Evolutionary conservation across 2,113 vertebrate species (phyloP), one percentile per base, ranked within the genome.

Genomic region (Benitochromis conjunctus): DNA sequence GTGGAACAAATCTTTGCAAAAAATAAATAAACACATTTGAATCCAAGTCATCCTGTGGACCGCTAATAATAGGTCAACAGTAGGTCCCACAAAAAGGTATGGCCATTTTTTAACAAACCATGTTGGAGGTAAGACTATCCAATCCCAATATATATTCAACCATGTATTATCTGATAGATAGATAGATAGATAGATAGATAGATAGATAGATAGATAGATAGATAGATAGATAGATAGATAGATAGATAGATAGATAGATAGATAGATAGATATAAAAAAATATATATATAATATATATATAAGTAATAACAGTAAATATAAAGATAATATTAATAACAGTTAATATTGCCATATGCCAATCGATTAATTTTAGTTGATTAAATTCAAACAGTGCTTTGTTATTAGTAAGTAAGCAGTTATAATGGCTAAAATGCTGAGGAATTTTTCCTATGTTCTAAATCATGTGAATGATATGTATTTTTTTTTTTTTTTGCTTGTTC

Each of bases 81-180:
- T n/a, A n/a, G n/a, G 29, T 62, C 58, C 29, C 58, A 62, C 57
- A 60, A 62, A 62, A 34, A 34, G 19, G 29, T 34, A 8, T 60
- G 57, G 29, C 5, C 5, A 18, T 34, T 34, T 60, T 60, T 19
- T 34, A 2, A 34, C 2, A 60, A 60, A 60, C 57, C 57, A 26
- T 60, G 29, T 10, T 34, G 57, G 57, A 34, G 29, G 29, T 34
- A 60, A 60, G 57, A 60, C 31, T 60, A 8, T 10, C 57, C 29
- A 2, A 60, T 60, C 29, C 29, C 29, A 29, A 60, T 31, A 31
- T 31, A 60, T 31, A n/a, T n/a, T 60, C 57, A 60, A 60, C 1
- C 57, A 60, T 58, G 31, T 18, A 58, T 58, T 58, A 58, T 58
- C n/a, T n/a, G n/a, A n/a, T n/a, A n/a, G n/a, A n/a, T n/a, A n/a